Evolutionary conservation across 2,797 vertebrate genomes (phyloP).

Genomic region (Avahi laniger): DNA sequence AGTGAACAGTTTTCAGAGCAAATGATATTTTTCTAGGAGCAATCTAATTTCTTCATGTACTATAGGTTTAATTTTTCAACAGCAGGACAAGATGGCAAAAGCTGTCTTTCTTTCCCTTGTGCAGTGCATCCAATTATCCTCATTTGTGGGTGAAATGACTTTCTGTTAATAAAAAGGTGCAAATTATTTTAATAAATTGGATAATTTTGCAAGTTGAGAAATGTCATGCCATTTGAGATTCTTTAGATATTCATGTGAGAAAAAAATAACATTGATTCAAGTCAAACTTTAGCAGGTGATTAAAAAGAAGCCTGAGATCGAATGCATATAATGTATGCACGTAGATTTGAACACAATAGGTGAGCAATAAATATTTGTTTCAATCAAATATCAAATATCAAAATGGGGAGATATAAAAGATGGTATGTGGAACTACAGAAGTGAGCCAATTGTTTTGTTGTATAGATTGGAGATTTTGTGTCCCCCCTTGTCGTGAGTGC

Average conservation of each 20-base stretch:
- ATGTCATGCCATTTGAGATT: conserved; percentile 34
- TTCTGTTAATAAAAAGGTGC: conserved; percentile 44
- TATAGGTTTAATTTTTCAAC: conserved; percentile 76
- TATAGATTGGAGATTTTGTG: neutral
- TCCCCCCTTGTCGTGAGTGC: fast-evolving
- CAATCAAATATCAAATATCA: too few relatives aligned
- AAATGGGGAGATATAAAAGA: neutral
- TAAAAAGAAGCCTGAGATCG: neutral
- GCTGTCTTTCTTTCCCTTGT: conserved; percentile 58
- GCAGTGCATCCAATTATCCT: conserved; percentile 66
- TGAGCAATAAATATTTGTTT: neutral
- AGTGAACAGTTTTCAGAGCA: conserved; percentile 59
- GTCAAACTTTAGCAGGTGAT: neutral
- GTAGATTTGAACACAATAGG: neutral
- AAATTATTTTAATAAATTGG: conserved; percentile 56
- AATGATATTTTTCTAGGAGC: conserved; percentile 65
- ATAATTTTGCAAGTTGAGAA: conserved; percentile 41
- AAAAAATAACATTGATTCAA: neutral
- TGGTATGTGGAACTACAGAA: neutral
- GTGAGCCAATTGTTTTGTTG: neutral
- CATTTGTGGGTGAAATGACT: conserved; percentile 38
- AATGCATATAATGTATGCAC: neutral
- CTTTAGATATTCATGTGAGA: neutral
- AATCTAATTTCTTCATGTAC: conserved; percentile 74
- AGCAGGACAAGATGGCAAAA: conserved; percentile 68